Evolutionary conservation across 2,888 invertebrate genomes (phyloP).

Genomic region (Nipponacmea schrenckii): DNA sequence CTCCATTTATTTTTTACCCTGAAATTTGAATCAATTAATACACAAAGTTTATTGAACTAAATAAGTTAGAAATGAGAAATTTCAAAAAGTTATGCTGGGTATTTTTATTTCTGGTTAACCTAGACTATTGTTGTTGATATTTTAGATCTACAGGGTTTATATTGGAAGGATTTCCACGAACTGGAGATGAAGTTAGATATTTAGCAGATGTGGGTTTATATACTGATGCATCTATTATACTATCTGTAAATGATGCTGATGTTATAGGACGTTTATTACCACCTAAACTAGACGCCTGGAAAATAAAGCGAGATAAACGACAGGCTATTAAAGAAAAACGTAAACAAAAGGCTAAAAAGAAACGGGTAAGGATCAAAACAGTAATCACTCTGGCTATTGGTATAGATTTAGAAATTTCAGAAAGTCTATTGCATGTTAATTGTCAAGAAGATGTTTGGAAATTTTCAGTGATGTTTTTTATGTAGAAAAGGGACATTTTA

Average conservation of each 20-base stretch:
- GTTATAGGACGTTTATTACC: conserved; percentile 65
- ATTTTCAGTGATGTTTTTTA: too few species aligned
- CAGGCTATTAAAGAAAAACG: conserved; percentile 54
- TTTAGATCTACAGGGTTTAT: conserved; percentile 66
- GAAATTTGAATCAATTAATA: too few species aligned
- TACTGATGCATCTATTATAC: conserved; percentile 64
- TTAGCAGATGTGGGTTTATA: conserved; percentile 62
- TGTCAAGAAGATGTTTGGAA: too few species aligned
- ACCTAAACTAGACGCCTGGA: conserved; percentile 63
- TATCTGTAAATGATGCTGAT: conserved; percentile 63
- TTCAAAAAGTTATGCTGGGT: too few species aligned
- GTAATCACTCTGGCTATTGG: not conserved
- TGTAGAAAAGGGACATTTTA: too few species aligned
- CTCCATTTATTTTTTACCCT: too few species aligned
- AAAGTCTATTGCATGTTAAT: too few species aligned
- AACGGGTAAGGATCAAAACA: conserved; percentile 52
- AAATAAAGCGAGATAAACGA: conserved; percentile 57
- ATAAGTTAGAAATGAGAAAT: too few species aligned
- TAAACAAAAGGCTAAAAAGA: conserved; percentile 63
- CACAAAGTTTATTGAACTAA: too few species aligned
- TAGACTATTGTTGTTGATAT: too few species aligned
- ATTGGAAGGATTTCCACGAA: conserved; percentile 67
- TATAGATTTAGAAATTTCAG: too few species aligned
- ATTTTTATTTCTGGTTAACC: too few species aligned
- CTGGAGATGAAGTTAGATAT: conserved; percentile 62